Base-by-base conservation (phyloP, 2,888 invertebrate species). In the Ceramica pisi region DNA sequence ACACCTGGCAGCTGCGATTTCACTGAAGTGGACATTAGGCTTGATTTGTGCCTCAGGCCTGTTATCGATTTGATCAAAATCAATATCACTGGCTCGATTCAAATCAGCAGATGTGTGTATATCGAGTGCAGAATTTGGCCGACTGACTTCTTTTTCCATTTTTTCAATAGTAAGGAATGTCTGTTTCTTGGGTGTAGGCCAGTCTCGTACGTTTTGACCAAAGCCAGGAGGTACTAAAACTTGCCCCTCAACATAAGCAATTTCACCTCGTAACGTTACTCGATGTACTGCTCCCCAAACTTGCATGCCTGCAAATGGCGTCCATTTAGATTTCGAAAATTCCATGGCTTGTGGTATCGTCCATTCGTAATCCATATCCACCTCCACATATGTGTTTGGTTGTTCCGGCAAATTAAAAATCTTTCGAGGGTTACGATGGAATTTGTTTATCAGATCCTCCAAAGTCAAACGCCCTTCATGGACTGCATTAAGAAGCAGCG, bases 361-460 rank as follows among this genome's bases (percentile, higher is more conserved):
- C 99, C 99, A 99, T 93, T 99, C 98, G 85, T 98, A 98, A 89
- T 99, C 98, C 95, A 99, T 96, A 90, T 98, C 98, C 1, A 99
- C 98, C 94, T 99, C 99, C 14, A 99, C 98, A 90, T 99, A 99
- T 0, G 99, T 99, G 87, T 99, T 98, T 2, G 97, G 97, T 92
- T 99, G 99, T 76, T 99, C 99, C 0, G 99, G 99, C 67, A 99
- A 96, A 89, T 98, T 98, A 94, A 99, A 99, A 85, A 99, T 99
- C 87, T 97, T 97, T 81, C 98, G 97, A 0, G 99, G 99, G 94
- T 99, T 99, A 84, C 97, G 97, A 92, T 99, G 98, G 89, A 99
- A 98, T 91, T 98, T 99, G 79, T 98, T 98, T 41, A 98, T 97
- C 7, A 99, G 94, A 89, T 99, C 99, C 94, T 99, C 98, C 73